These are phyloP conservation scores for Blastobasis adustella DNA, from an alignment of 2,888 invertebrate species.

Conservation along the genomic window DNA sequence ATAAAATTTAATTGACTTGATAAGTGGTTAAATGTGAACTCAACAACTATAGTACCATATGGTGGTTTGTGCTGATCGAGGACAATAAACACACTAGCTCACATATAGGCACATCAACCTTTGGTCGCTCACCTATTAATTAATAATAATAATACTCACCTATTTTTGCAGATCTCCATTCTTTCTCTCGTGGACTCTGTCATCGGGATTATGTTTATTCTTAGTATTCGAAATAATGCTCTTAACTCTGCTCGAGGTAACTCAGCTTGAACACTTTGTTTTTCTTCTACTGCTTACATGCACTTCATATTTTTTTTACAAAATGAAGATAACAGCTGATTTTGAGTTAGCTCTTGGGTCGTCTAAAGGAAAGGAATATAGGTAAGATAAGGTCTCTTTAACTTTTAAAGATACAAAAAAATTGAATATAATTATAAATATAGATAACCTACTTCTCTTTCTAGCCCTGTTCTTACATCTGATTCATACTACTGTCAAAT, in stretches of 20 bases:
- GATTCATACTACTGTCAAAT: conserved; percentile 87
- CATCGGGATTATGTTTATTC: conserved; percentile 79
- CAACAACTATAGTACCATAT: no score
- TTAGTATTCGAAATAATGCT: conserved; percentile 81
- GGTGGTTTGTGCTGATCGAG: no score
- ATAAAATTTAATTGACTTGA: no score
- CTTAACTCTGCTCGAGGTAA: conserved; percentile 82
- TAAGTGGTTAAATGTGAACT: no score
- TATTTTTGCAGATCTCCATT: conserved; percentile 77
- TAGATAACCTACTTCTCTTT: conserved; percentile 19
- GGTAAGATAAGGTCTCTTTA: conserved; percentile 29
- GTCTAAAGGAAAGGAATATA: conserved; percentile 63
- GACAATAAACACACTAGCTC: no score
- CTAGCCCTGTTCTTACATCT: conserved; percentile 72
- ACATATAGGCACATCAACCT: no score
- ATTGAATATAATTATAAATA: not conserved
- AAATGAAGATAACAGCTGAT: conserved; percentile 59
- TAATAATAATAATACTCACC: no score
- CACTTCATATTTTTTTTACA: conserved; percentile 57
- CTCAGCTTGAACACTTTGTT: conserved; percentile 57
- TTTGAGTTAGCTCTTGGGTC: conserved; percentile 55
- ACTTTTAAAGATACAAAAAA: not conserved
- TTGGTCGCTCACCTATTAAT: no score
- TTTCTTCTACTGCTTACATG: conserved; percentile 47
- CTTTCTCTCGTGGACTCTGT: conserved; percentile 83